These are phyloP conservation scores for Pavo muticus DNA, from an alignment of 2,113 vertebrate species.

Conservation along the genomic window DNA sequence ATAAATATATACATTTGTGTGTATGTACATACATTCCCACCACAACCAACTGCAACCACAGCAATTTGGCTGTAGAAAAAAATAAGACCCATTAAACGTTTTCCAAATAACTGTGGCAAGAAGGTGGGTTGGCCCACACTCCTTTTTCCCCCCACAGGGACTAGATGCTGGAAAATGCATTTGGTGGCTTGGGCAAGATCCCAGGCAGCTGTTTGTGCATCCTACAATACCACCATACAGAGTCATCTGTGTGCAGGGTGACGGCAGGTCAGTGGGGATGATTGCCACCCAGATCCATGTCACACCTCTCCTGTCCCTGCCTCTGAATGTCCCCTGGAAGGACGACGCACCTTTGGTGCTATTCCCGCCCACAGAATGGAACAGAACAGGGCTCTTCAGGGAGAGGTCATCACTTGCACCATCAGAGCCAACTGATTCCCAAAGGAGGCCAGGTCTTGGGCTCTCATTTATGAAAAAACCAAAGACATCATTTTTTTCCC, in stretches of 20 bases:
- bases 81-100: background rate
- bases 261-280: background rate
- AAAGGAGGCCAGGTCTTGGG: background rate
- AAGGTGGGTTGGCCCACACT: background rate
- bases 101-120: background rate
- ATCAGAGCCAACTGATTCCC: background rate
- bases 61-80: background rate
- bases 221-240: background rate
- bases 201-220: background rate
- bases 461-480: background rate
- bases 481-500: background rate
- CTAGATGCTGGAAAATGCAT: background rate
- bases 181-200: background rate
- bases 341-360: background rate
- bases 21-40: background rate
- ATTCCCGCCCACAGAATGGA: background rate
- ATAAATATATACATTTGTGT: background rate
- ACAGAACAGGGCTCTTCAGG: background rate
- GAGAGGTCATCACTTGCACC: background rate
- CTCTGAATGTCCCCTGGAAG: background rate
- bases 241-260: background rate
- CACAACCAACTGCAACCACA: background rate
- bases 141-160: background rate
- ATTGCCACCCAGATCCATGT: rapidly evolving
- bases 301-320: background rate